Evolutionary conservation across 2,888 invertebrate species (phyloP), one percentile per base, ranked within the genome.

Genomic region (Harmothoe impar): DNA sequence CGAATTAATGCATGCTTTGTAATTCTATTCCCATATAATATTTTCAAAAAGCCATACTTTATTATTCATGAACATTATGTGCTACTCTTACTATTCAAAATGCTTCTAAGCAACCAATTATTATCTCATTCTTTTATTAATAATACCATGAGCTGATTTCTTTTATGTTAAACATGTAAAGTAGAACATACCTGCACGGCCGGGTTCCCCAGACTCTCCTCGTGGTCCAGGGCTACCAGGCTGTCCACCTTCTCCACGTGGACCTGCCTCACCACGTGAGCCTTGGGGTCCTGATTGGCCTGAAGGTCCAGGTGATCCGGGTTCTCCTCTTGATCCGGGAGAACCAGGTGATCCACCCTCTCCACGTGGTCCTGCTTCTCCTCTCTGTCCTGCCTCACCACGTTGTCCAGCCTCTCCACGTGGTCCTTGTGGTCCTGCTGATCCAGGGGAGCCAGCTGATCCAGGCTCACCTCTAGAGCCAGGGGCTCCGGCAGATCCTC

Each of bases 181-280:
- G 15, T 20, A 62, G 62, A 89, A 1, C 85, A 51, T 35, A 33
- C 92, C 91, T 35, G 62, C 43, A 33, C 72, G 90, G 10, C 92
- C 90, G n/a, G 91, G 5, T 54, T 54, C 52, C 20, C 91, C 92
- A 52, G 81, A n/a, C 10, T 97, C 97, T 81, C 98, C 98, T 23
- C 97, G 97, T 0, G 97, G 96, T n/a, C 98, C 98, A 94, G 96
- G 96, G 51, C 92, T 91, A 54, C 96, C 96, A 33, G 94, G 94
- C 5, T 94, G 93, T 92, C 92, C 92, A 23, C 20, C n/a, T 12
- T 15, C 23, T 23, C 88, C 89, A 78, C 43, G 31, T 23, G 31
- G 78, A 35, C 85, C 85, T 5, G 0, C 5, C 20, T 17, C 15
- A 31, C 85, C 85, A 51, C 43, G 17, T 17, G 56, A 31, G 25